Base-by-base conservation (phyloP, 2,797 vertebrate genomes). In the Esox lucius region DNA sequence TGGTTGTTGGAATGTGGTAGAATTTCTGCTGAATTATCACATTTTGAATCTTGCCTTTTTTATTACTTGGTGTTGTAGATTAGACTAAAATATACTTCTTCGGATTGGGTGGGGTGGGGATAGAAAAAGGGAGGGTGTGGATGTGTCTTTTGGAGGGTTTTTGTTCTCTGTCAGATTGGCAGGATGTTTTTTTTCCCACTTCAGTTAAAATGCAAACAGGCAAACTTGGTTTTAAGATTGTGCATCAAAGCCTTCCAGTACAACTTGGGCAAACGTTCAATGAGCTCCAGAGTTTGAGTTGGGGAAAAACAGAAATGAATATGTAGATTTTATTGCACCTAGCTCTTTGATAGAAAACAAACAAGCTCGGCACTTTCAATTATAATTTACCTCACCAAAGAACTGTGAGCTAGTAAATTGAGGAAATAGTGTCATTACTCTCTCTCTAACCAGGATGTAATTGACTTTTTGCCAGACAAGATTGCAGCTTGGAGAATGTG, bases 361-460 rank as follows among this genome's bases (percentile, higher is more conserved):
- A 94, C 89, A 90, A 94, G 93, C 94, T 94, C 92, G 95, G 95
- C 95, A 97, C 96, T 97, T 98, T 97, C 93, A 93, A 81, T 93
- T 82, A 83, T 95, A 93, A 94, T 91, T 96, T 94, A 95, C 94
- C 94, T 96, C 95, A 97, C 96, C 96, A 97, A 97, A 98, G 96
- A 56, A 98, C 93, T 94, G 94, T 94, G 94, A 95, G 95, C 94
- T 94, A 95, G 94, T 95, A 94, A 75, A 79, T 78, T 80, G 81
- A 85, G 80, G 78, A 84, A 80, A 84, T 74, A 75, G 77, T 76
- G 77, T 87, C 61, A 77, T 84, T 80, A 91, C 86, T 94, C 94
- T 95, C 91, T 95, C 93, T 93, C 35, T 39, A 93, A 94, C 92
- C 94, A 89, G 93, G 94, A 91, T 93, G 89, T 91, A 91, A 92